Conservation (phyloP, 2,113 vertebrate genomes). For the Otocyon megalotis region DNA sequence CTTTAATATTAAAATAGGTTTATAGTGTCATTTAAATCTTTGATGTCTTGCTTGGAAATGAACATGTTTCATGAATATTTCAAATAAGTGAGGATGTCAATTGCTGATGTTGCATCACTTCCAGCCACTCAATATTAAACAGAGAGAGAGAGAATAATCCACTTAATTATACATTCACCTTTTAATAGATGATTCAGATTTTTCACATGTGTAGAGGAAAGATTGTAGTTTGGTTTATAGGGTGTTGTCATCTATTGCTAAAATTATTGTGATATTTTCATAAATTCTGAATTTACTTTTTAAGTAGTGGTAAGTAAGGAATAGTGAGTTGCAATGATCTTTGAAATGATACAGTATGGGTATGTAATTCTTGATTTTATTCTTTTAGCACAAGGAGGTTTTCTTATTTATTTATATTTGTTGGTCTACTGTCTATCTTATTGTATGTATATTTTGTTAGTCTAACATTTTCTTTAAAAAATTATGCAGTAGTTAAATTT, state of each 20-base stretch:
- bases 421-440: not conserved
- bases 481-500: not conserved
- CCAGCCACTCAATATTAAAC: not conserved
- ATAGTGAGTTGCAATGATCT: not conserved
- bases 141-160: not conserved
- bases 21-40: not conserved
- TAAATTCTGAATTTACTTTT: not conserved
- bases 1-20: not conserved
- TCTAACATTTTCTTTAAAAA: not conserved
- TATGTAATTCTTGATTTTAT: slow-evolving; percentile 6
- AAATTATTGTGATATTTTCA: not conserved
- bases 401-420: not conserved
- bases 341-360: not conserved
- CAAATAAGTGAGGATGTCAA: not conserved
- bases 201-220: not conserved
- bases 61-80: not conserved
- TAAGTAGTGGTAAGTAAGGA: not conserved
- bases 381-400: not conserved
- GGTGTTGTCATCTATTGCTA: not conserved
- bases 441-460: not conserved
- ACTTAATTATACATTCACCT: not conserved
- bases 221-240: not conserved
- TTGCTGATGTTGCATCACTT: not conserved
- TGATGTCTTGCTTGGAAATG: not conserved
- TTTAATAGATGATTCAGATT: not conserved